Evolutionary conservation across 1,140 invertebrate genomes (phyloP).

Genomic region (Saccostrea echinata): DNA sequence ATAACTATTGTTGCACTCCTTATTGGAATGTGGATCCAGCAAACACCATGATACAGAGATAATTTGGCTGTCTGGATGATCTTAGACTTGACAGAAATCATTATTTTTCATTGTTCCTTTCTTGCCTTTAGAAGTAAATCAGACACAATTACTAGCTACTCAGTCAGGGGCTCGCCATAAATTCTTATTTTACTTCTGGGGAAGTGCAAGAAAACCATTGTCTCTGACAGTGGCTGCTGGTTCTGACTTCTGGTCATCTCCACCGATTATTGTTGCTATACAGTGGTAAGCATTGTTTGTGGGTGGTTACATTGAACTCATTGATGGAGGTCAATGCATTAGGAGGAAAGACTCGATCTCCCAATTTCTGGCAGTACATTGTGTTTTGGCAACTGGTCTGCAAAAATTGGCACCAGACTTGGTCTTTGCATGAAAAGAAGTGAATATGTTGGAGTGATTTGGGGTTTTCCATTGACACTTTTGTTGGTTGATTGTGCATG

Average conservation of each 20-base stretch:
- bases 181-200: conserved; percentile 8
- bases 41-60: background rate
- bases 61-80: conserved; percentile 1
- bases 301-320: background rate
- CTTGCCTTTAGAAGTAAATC: conserved; percentile 6
- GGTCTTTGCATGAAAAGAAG: background rate
- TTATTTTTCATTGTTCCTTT: conserved; percentile 20
- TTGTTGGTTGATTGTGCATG: background rate
- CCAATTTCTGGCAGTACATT: background rate
- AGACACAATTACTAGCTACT: conserved; percentile 30
- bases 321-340: background rate
- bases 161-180: background rate
- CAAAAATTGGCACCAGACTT: background rate
- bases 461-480: background rate
- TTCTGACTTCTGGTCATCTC: background rate
- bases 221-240: background rate
- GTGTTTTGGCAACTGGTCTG: conserved; percentile 7
- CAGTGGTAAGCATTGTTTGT: background rate
- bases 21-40: background rate
- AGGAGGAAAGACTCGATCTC: background rate
- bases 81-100: conserved; percentile 12
- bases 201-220: background rate
- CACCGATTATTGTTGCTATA: background rate
- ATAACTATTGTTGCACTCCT: background rate
- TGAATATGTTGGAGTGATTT: background rate